Evolutionary conservation across 2,888 invertebrate genomes (phyloP).

Genomic region (Osedax fenrisi): DNA sequence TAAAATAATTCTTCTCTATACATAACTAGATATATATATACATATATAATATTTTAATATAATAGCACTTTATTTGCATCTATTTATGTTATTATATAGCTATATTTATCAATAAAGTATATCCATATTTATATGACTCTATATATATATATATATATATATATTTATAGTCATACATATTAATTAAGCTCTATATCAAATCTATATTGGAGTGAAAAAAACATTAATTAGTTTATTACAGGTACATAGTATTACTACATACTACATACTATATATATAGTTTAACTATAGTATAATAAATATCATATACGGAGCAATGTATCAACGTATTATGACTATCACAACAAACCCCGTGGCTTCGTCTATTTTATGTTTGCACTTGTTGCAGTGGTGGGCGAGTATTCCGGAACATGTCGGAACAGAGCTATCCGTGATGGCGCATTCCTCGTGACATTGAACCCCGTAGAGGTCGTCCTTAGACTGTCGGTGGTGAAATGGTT

Average conservation of each 20-base stretch:
- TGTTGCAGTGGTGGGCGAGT: background rate
- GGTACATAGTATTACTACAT: too few species aligned
- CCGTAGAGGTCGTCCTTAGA: background rate
- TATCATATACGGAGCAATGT: too few species aligned
- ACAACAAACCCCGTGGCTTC: background rate
- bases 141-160: background rate
- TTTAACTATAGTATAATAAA: too few species aligned
- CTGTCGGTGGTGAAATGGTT: background rate
- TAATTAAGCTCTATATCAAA: background rate
- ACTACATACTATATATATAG: too few species aligned
- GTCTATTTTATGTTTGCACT: background rate
- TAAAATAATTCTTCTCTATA: too few species aligned
- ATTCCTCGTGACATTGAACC: background rate
- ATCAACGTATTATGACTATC: background rate
- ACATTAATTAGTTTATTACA: too few species aligned
- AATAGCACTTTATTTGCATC: too few species aligned
- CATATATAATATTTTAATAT: too few species aligned
- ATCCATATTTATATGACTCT: background rate
- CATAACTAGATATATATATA: too few species aligned
- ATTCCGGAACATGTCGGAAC: background rate
- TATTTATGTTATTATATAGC: too few species aligned
- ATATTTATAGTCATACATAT: background rate
- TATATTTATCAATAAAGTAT: too few species aligned
- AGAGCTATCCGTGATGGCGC: background rate
- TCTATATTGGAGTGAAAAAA: too few species aligned